Conservation (phyloP, 2,113 vertebrate species). For the Scolopax mira region DNA sequence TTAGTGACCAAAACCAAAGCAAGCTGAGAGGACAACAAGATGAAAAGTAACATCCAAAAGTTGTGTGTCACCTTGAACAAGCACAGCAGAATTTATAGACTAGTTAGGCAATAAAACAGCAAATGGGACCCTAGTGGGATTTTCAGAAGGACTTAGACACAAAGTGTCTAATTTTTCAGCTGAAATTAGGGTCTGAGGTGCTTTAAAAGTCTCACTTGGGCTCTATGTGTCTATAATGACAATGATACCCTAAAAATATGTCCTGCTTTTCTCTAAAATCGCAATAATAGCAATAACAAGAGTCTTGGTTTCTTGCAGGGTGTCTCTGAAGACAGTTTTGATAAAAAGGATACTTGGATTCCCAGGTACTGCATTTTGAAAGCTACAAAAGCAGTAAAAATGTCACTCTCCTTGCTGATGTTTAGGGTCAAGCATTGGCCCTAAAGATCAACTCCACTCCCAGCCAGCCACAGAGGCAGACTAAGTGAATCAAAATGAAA, state of each 20-base stretch:
- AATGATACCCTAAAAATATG: not conserved
- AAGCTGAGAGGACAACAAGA: not conserved
- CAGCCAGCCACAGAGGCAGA: not conserved
- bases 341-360: not conserved
- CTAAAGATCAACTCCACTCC: not conserved
- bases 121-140: not conserved
- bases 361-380: not conserved
- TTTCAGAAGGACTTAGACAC: not conserved
- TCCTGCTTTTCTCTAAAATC: not conserved
- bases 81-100: not conserved
- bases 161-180: not conserved
- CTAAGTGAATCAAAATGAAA: not conserved
- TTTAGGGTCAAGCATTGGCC: not conserved
- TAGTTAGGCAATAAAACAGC: not conserved
- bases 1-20: not conserved
- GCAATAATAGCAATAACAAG: not conserved
- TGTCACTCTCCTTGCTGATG: not conserved
- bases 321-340: not conserved
- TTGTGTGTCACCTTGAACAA: conserved; percentile 3
- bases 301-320: not conserved
- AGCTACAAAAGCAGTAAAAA: not conserved
- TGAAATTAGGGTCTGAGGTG: not conserved
- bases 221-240: not conserved
- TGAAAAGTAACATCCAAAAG: not conserved
- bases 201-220: not conserved